Evolutionary conservation across 1,140 invertebrate species (phyloP), one percentile per base, ranked within the genome.

Genomic region (Leptinotarsa lineolata): DNA sequence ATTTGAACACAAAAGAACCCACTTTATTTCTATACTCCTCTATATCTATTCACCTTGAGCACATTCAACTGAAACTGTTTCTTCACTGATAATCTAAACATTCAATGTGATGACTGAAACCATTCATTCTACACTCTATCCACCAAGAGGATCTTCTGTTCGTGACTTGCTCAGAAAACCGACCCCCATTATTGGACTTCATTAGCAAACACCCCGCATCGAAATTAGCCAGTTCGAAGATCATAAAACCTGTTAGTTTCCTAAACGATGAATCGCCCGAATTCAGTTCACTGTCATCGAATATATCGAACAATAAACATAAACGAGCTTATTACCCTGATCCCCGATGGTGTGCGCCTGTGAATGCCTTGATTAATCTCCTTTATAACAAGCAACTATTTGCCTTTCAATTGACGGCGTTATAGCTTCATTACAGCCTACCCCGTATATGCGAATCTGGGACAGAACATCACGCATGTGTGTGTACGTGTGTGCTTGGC

Each of bases 401-500:
- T 48, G 68, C 68, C 58, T 69, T 69, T 69, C 68, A 45, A 69
- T 59, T 68, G 58, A 69, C 21, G 68, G 45, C 21, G 22, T 69
- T 69, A 60, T 21, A 58, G 68, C 68, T 69, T 69, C 68, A 54
- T 59, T 69, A 69, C 21, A 24, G 24, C 15, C 11, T 18, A 44
- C n/a, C n/a, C 64, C 64, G 64, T 18, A 24, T 54, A 13, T 54
- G 48, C 48, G 48, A 54, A 18, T 15, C 48, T 13, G 16, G 16
- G 13, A 54, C 8, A 6, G 30, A 39, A 39, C 30, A 39, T 39
- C 30, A 60, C 58, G 58, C 46, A 54, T 69, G 46, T 69, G 30
- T 69, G 46, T 58, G 45, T 54, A 58, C 68, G 68, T 69, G 68
- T 69, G 68, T 69, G 68, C 68, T 39, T 69, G 68, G 68, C 68